Conservation (phyloP, 2,888 invertebrate genomes). For the Cryptops parisi region DNA sequence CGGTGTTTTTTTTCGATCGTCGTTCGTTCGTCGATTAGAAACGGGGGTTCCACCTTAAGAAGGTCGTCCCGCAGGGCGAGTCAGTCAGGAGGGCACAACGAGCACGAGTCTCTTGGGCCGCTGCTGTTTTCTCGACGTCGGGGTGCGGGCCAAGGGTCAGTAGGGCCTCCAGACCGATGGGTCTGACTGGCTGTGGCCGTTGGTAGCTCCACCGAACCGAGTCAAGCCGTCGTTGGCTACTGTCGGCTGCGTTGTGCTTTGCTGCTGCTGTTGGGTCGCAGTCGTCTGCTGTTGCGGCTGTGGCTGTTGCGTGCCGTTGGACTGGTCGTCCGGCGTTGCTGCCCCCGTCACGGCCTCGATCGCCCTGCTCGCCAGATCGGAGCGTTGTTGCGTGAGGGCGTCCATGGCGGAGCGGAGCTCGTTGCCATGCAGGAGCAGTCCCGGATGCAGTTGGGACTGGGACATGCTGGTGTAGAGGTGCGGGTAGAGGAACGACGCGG, state of each 20-base stretch:
- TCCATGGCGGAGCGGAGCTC: conserved; percentile 20
- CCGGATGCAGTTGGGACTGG: conserved; percentile 25
- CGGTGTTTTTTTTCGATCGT: too few species aligned
- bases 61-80: too few species aligned
- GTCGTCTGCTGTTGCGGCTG: conserved; percentile 4
- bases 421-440: conserved; percentile 20
- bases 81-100: conserved; percentile 22
- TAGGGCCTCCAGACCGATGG: conserved; percentile 23
- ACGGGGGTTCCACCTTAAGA: too few species aligned
- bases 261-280: neutral
- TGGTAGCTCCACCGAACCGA: conserved; percentile 11
- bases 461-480: conserved; percentile 26
- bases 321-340: conserved; percentile 3
- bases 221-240: conserved; percentile 1
- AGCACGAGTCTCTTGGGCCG: conserved; percentile 19
- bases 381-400: conserved; percentile 13
- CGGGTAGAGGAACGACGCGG: conserved; percentile 29
- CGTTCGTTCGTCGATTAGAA: too few species aligned
- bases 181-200: conserved; percentile 17
- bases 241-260: neutral
- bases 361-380: conserved; percentile 10
- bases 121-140: conserved; percentile 6
- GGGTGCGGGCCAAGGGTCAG: conserved; percentile 15
- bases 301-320: neutral
- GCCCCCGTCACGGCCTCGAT: conserved; percentile 9